Base-by-base conservation (phyloP, 2,797 vertebrate genomes). In the Bradypodion ventrale region DNA sequence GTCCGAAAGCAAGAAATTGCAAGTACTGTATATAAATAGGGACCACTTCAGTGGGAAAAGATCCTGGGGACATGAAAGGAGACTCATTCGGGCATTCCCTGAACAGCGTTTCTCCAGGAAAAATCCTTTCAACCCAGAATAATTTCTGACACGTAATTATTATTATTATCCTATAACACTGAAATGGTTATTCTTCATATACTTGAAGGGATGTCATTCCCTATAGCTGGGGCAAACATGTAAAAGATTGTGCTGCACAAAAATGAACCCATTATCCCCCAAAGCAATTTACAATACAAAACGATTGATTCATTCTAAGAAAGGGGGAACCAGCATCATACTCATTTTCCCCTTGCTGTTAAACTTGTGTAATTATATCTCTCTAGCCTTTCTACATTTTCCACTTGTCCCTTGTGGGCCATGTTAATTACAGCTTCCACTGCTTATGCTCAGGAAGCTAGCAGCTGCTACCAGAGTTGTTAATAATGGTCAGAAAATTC, bases 371-470 rank as follows among this genome's bases (percentile, higher is more conserved):
- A 49, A 32, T 1, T 8, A 0, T 8, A 78, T 16, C 37, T 25
- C 29, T 70, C 0, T 25, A 25, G 32, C n/a, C 35, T 52, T 7
- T 63, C 74, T 2, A 1, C 5, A 40, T 23, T 75, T 7, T 60
- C 42, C 25, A 1, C 37, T 1, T 68, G 76, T 86, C 15, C 37
- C 1, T 68, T 3, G 2, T 35, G 65, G 23, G 60, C 1, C 85
- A 1, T 5, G 77, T 1, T 35, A 87, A 69, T n/a, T 44, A 0
- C 1, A 35, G 44, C 7, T 83, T 65, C 66, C 0, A 44, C 68
- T 84, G 23, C 63, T 87, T 89, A 1, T 72, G 2, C 16, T 83
- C 73, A 4, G 21, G 60, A 85, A 32, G 76, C 16, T 49, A 76
- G 74, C 72, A 82, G 78, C 79, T 86, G 65, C 63, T 81, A 66